Evolutionary conservation across 2,797 vertebrate genomes (phyloP), one percentile per base, ranked within the genome.

Genomic region (Clarias fuscus): DNA sequence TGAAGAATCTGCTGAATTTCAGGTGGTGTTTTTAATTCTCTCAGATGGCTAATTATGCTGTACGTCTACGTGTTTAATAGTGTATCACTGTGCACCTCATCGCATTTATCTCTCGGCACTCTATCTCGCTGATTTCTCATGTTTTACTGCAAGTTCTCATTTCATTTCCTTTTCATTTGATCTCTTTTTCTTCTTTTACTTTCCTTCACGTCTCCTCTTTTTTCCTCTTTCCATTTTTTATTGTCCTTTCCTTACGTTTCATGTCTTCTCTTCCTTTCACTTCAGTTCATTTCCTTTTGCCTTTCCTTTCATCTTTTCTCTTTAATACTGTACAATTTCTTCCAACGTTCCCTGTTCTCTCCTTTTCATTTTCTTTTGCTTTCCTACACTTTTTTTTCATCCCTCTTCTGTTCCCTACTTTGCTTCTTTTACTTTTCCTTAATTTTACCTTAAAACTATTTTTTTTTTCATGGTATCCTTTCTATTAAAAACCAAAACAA

Each of bases 1-100:
- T 43, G 68, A 79, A 43, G 84, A 80, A 82, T 88, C 61, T 73
- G 64, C 64, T 67, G 67, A 85, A 88, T 88, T 59, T 68, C 53
- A 59, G 84, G 61, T 67, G 73, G 15, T 68, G 62, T n/a, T 75
- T 75, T 65, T 82, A 59, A 30, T 14, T 53, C 78, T 43, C n/a
- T 84, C 61, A 4, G 58, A 48, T 71, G 72, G 53, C 14, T 40
- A 40, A 37, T 64, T 58, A 53, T 22, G 27, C 11, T 58, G 37
- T 22, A 40, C 18, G 30, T 72, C 33, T 80, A 40, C 80, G 27
- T 84, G 65, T 53, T 65, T 80, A 62, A 43, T 72, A 62, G 27
- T 58, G 68, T 24, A 64, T 84, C 20, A 15, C 59, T 58, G 65
- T 48, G 24, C 70, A 81, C 83, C 72, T 72, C 78, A 68, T 64